These are phyloP conservation scores for Pristionchus exspectatus DNA, from an alignment of 2,888 invertebrate species.

Conservation along the genomic window DNA sequence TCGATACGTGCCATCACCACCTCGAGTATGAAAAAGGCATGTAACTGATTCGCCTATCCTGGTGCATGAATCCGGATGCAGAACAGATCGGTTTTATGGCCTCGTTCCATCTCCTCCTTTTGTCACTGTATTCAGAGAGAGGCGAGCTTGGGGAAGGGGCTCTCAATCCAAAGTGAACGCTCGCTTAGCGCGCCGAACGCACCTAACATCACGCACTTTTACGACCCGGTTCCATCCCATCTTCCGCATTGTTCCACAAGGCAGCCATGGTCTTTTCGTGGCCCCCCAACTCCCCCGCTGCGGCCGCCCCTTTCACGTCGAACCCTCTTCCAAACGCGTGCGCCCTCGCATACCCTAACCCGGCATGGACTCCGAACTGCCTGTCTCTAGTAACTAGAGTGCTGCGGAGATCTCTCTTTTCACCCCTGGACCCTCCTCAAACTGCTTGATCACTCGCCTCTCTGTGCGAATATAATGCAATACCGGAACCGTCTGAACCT, in stretches of 20 bases:
- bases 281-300: not conserved
- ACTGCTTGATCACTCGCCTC: not conserved
- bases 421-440: not conserved
- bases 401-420: not conserved
- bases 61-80: no score
- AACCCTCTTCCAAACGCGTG: not conserved
- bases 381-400: no score
- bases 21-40: no score
- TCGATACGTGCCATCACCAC: no score
- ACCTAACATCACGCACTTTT: conserved; percentile 24
- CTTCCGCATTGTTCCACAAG: conserved; percentile 19
- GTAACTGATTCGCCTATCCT: no score
- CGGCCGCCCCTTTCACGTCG: not conserved
- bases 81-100: no score
- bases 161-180: no score
- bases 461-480: not conserved
- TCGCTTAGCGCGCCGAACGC: not conserved
- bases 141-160: no score
- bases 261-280: not conserved
- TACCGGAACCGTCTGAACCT: not conserved
- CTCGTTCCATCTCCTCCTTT: no score
- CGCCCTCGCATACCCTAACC: not conserved
- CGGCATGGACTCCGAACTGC: not conserved
- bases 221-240: not conserved
- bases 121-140: no score